Base-by-base conservation (phyloP, 2,888 invertebrate species). In the Tenodera sinensis region DNA sequence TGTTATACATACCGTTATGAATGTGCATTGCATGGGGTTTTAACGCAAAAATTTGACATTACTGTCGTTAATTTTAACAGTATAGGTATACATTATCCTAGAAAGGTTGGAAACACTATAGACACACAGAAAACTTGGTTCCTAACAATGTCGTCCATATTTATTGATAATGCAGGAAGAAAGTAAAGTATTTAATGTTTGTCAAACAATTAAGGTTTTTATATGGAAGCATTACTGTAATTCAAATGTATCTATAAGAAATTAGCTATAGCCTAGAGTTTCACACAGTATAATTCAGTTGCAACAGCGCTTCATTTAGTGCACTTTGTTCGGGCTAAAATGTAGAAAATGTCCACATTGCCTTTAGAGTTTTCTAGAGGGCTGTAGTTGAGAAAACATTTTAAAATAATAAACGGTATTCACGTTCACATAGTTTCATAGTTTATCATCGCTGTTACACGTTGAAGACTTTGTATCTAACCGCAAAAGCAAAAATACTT, bases 141-240 rank as follows among this genome's bases (percentile, higher is more conserved):
- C 89, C 89, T 89, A 89, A 87, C 28, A 83, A 89, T 86, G 89
- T 89, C 89, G 89, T 89, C 89, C 89, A 89, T 89, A 87, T 85
- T 84, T 15, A 71, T 28, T 82, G 30, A 81, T 83, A 88, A 82
- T 81, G 81, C 42, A 47, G 30, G 34, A 34, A n/a, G 27, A 85
- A 85, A 85, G 6, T 30, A 85, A 85, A 42, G n/a, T 14, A 85
- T 85, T 71, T 71, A 71, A 71, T 71, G 54, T 71, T 71, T 71
- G 20, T 71, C 25, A 71, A 71, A 71, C 25, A 71, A 20, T 15
- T 71, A 71, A 71, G 20, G 25, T 71, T 71, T 71, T 71, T 71
- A 71, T 71, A 71, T 71, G 54, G 25, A 3, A 25, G 3, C 54
- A 71, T 42, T 42, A 71, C 54, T 20, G 54, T 71, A 71, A 71